Evolutionary conservation across 2,888 invertebrate genomes (phyloP).

Genomic region (Caenorhabditis sp.): DNA sequence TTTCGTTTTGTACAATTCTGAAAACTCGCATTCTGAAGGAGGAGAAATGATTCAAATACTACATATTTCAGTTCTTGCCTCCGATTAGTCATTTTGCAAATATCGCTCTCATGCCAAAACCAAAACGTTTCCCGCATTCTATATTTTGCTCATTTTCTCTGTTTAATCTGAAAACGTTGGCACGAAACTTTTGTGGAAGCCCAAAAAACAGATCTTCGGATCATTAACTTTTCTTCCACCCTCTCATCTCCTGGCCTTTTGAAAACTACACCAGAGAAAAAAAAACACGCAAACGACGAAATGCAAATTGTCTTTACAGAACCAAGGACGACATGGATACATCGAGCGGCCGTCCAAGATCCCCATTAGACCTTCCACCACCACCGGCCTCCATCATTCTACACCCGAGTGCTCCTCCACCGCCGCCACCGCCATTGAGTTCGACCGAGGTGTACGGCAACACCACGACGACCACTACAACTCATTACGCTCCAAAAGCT

Average conservation of each 20-base stretch:
- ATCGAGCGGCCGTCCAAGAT: conserved; percentile 64
- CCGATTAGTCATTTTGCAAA: conserved; percentile 57
- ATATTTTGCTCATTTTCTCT: too few relatives aligned
- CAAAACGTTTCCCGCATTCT: not conserved
- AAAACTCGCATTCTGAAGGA: not conserved
- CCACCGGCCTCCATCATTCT: conserved; percentile 65
- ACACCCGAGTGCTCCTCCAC: conserved; percentile 58
- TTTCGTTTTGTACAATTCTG: conserved; percentile 21
- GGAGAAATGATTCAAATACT: conserved; percentile 45
- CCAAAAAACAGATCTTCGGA: conserved; percentile 46
- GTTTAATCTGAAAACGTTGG: too few relatives aligned
- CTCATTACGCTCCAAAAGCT: conserved; percentile 43
- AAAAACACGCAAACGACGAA: conserved; percentile 44
- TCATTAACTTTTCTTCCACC: conserved; percentile 36
- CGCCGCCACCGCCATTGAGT: conserved; percentile 61
- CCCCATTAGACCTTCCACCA: conserved; percentile 71
- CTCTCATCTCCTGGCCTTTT: not conserved
- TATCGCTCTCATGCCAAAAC: conserved; percentile 15
- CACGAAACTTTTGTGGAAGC: too few relatives aligned
- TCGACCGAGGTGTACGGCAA: conserved; percentile 54
- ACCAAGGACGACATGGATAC: conserved; percentile 67
- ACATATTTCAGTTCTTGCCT: conserved; percentile 30
- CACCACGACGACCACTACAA: conserved; percentile 50
- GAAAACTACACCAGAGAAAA: conserved; percentile 7
- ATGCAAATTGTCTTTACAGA: conserved; percentile 62